A percentile compares a stretch with the other conserved stretches of the same genome.
phyloP scores from a whole-genome alignment of 2,888 invertebrate genomes.

The Diarsia mendica region DNA sequence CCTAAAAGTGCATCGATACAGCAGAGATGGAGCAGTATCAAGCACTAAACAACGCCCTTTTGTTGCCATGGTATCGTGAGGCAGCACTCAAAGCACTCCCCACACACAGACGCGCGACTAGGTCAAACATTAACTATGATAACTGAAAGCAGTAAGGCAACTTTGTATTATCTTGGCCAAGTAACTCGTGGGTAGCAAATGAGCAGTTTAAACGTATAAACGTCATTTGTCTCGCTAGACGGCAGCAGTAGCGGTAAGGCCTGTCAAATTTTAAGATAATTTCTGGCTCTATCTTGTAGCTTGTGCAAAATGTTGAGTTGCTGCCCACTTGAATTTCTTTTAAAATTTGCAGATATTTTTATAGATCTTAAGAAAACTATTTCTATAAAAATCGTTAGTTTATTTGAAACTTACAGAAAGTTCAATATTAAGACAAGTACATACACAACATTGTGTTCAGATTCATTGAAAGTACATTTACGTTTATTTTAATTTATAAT shows the following conservation, averaged over 20 bases:
- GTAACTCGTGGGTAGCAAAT: constrained; percentile 57
- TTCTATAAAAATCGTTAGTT: background rate
- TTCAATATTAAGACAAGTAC: background rate
- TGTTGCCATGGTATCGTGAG: constrained; percentile 56
- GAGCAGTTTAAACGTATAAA: constrained; percentile 44
- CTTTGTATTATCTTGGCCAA: constrained; percentile 68
- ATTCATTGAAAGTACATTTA: background rate
- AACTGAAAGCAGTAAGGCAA: constrained; percentile 66
- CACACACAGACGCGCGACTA: constrained; percentile 65
- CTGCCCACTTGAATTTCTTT: background rate
- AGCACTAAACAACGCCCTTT: constrained; percentile 35
- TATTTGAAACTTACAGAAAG: background rate
- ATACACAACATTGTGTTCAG: background rate
- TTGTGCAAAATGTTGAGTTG: constrained; percentile 14
- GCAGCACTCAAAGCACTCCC: constrained; percentile 48
- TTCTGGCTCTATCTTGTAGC: constrained; percentile 6
- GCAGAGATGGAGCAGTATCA: constrained; percentile 18
- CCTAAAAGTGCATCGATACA: constrained; percentile 7
- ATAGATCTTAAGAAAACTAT: background rate
- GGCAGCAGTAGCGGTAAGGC: constrained; percentile 21
- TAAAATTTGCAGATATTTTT: background rate
- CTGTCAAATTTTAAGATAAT: constrained; percentile 35
- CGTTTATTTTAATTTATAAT: too few species aligned
- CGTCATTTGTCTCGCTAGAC: constrained; percentile 44
- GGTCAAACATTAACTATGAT: constrained; percentile 75